Evolutionary conservation across 2,888 invertebrate genomes (phyloP), one percentile per base, ranked within the genome.

Genomic region (Orthonychiurus folsomi): DNA sequence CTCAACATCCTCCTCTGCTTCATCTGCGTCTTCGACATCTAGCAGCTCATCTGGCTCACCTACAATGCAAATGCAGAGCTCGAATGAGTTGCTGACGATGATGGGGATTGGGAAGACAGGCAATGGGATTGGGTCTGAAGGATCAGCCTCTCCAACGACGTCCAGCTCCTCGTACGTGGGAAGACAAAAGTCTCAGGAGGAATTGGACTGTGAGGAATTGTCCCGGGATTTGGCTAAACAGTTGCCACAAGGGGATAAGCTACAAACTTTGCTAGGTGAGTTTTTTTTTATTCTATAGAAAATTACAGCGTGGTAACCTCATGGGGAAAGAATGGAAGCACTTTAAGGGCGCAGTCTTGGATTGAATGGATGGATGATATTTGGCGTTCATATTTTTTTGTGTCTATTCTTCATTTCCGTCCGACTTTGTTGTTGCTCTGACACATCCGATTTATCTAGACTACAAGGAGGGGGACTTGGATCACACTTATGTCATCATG

Each of bases 131-230:
- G 59, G 56, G 48, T 25, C n/a, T 50, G 52, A 23, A 12, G 59
- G 25, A 25, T 52, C 56, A 26, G 15, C 52, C 23, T 21, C 20
- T 25, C 26, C 27, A 24, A 60, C 28, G 12, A 56, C 63, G 61
- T 66, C 63, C 2, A 54, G 50, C 23, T 28, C 63, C 3, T 65
- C 69, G 1, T 69, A 72, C 60, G 66, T 65, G 1, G 73, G 70
- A 54, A 80, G 85, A 66, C 83, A 82, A 73, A 85, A 84, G 71
- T 79, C 83, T 54, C 82, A 84, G 69, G 88, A 89, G 75, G 89
- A 89, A 77, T 81, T 88, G 70, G 88, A 88, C 73, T 89, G 87
- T 78, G 89, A 89, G 75, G 81, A 84, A 73, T 79, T 87, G 64
- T 80, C 80, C 3, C 75, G 77, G 73, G 79, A 80, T 67, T 76